phyloP scores from a whole-genome alignment of 2,113 vertebrate genomes.

The Trichechus manatus region DNA sequence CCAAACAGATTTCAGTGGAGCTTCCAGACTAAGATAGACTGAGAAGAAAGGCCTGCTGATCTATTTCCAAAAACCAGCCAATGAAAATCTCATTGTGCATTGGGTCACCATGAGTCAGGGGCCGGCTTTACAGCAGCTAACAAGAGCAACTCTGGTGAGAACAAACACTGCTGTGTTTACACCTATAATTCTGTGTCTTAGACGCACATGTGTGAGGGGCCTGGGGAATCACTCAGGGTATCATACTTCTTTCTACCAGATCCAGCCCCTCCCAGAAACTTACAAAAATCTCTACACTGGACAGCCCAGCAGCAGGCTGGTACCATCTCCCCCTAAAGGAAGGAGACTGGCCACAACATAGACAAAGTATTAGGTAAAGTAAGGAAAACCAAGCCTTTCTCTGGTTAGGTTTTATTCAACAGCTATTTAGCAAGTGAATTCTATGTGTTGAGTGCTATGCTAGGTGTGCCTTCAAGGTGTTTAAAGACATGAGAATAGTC shows the following conservation, averaged over 20 bases:
- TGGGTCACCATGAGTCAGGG: background rate
- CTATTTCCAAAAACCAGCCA: no score
- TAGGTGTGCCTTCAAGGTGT: background rate
- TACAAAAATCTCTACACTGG: background rate
- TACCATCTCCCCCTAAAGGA: background rate
- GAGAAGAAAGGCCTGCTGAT: no score
- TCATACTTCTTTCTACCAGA: background rate
- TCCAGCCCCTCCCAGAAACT: background rate
- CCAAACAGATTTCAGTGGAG: no score
- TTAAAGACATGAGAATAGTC: background rate
- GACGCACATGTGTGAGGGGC: background rate
- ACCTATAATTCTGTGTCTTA: background rate
- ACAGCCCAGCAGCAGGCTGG: background rate
- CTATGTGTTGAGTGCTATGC: background rate
- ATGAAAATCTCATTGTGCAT: no score
- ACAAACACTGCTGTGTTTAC: background rate
- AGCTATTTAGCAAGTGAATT: background rate
- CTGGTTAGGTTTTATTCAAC: background rate
- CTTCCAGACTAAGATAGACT: no score
- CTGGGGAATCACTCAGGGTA: background rate
- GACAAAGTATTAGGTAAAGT: background rate
- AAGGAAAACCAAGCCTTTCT: conserved; percentile 17
- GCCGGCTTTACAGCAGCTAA: background rate
- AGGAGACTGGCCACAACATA: background rate
- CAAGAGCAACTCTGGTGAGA: background rate